A percentile compares a stretch with the other conserved stretches of the same genome.
These are phyloP conservation scores for Leptinotarsa undecemlineata DNA, from an alignment of 1,140 invertebrate genomes.

Conservation along the genomic window DNA sequence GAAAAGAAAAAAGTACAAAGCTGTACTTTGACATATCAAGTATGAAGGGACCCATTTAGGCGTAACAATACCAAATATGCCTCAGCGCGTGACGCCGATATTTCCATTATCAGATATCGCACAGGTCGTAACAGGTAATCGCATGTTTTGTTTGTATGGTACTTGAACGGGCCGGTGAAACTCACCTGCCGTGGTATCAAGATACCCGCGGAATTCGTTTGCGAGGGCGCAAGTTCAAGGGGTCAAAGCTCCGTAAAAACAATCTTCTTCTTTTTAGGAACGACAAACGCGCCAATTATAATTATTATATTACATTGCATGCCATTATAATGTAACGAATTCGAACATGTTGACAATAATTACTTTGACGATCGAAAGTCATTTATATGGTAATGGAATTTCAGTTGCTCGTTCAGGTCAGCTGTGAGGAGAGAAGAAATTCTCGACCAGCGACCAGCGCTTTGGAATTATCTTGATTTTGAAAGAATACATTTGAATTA, in stretches of 20 bases:
- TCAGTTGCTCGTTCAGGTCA: neutral
- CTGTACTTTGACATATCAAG: no score
- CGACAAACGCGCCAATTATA: constrained; percentile 1
- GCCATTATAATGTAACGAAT: neutral
- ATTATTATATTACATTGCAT: neutral
- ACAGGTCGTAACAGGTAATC: neutral
- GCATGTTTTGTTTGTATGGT: neutral
- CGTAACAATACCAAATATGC: no score
- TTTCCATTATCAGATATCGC: no score
- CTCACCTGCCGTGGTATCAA: neutral
- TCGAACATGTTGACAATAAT: neutral
- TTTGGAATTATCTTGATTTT: no score
- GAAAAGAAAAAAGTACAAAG: no score
- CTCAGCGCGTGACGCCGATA: no score
- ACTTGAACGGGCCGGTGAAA: neutral
- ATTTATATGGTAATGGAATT: neutral
- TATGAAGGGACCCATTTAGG: no score
- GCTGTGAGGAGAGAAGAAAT: no score
- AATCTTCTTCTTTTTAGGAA: no score
- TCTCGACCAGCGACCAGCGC: no score
- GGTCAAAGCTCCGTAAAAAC: neutral
- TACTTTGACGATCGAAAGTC: neutral
- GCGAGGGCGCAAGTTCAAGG: neutral
- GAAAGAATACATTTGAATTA: no score
- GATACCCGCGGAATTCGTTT: neutral